Base-by-base conservation (phyloP, 2,113 vertebrate genomes). In the Podarcis cretensis region DNA sequence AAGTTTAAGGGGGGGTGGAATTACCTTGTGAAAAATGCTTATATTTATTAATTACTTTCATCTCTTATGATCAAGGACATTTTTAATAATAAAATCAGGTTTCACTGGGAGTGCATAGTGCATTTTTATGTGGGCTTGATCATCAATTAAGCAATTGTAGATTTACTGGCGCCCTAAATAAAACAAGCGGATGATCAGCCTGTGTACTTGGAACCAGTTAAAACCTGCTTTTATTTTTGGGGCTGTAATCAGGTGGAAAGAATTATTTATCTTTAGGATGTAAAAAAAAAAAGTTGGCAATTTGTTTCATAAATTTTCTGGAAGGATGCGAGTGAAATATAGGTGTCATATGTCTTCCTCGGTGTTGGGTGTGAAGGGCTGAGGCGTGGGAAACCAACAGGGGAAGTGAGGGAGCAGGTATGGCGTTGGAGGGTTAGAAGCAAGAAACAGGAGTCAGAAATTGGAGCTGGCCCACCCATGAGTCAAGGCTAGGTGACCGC, bases 61-160 rank as follows among this genome's bases (percentile, higher is more conserved):
- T 16, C 6, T n/a, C 27, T n/a, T 68, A 69, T 0, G 48, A 54
- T 73, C 48, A 0, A 76, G 25, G 78, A 54, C 80, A 76, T 87
- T 89, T 82, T 89, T 88, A 79, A 81, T 86, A 91, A 82, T 23
- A 25, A 0, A 75, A 48, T 69, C 14, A 6, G 0, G 73, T 82
- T 79, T 91, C 40, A 81, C 89, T 90, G 79, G 74, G 76, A 92
- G 90, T 86, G 37, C 30, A 80, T 88, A 81, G 87, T 88, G 81
- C 84, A 82, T 91, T 89, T 87, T 91, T 83, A 90, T 81, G 30
- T 59, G 32, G 40, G 2, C 73, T 85, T 83, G 71, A 80, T 84
- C 87, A 91, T 90, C 79, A 90, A 92, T 87, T 83, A 91, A 80
- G 82, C 82, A 82, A 81, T 83, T 86, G 90, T 32, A 71, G 89